phyloP scores from a whole-genome alignment of 2,797 vertebrate species.

The Aeoliscus strigatus region DNA sequence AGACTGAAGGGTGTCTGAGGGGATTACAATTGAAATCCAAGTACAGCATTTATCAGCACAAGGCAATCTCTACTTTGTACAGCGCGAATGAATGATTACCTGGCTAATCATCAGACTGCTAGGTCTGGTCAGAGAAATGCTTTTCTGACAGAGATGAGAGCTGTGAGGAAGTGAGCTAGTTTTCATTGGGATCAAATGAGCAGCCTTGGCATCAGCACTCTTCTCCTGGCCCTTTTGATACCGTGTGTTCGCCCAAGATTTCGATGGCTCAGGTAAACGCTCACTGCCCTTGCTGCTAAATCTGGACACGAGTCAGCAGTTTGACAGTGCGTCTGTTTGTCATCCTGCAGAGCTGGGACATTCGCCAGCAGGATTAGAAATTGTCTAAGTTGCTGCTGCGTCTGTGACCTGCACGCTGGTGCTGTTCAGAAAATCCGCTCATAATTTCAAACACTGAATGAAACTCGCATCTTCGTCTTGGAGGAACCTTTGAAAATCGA shows the following conservation, averaged over 20 bases:
- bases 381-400: constrained; percentile 25
- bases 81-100: constrained; percentile 23
- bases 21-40: constrained; percentile 12
- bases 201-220: constrained; percentile 55
- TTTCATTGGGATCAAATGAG: constrained; percentile 48
- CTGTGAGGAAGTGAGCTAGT: background rate
- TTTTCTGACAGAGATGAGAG: constrained; percentile 18
- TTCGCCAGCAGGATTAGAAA: constrained; percentile 39
- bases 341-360: constrained; percentile 40
- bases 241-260: constrained; percentile 35
- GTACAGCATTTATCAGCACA: constrained; percentile 25
- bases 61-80: constrained; percentile 24
- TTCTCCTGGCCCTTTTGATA: constrained; percentile 52
- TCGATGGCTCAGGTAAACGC: constrained; percentile 54
- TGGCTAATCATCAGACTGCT: constrained; percentile 62
- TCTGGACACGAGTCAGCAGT: constrained; percentile 60
- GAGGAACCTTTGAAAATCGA: too few species aligned
- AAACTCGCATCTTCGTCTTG: background rate
- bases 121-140: constrained; percentile 44
- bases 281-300: constrained; percentile 43
- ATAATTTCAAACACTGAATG: too few species aligned
- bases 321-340: constrained; percentile 48
- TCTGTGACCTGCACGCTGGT: constrained; percentile 15
- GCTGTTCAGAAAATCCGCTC: background rate
- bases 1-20: constrained; percentile 4